Base-by-base conservation (phyloP, 2,113 vertebrate species). In the Trematomus loennbergii region DNA sequence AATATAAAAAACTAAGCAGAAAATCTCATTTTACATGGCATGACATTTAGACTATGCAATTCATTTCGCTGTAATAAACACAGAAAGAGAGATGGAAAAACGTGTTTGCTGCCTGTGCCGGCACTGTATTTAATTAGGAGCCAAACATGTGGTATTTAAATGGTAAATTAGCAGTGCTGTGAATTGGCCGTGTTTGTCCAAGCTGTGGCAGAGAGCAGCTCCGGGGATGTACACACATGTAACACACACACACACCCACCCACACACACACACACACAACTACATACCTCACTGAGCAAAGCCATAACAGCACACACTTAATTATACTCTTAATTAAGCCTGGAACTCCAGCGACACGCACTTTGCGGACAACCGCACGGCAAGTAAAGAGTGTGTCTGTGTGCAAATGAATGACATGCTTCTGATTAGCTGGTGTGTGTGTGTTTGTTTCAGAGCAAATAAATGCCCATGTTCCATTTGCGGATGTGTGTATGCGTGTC, bases 321-420 rank as follows among this genome's bases (percentile, higher is more conserved):
- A 91, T 92, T 91, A 91, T 89, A 20, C 79, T 87, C 84, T 88
- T 91, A 91, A 91, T 91, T 94, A 91, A 84, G 81, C 66, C 80
- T 49, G 75, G 68, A 83, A 85, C 79, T 84, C 82, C 72, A 82
- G 72, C 65, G 64, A 75, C 79, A 57, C 45, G 9, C 50, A 70
- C 57, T 46, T 40, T 4, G 36, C 10, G 15, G 75, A 64, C 50
- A 67, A 77, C 60, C 9, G 33, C 78, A 60, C 29, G 29, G 22
- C 11, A 57, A 48, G 55, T 79, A 40, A 20, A 64, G 54, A 18
- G 64, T 15, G 25, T 12, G 61, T 65, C 20, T 59, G 45, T 66
- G 68, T 66, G 25, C 22, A 72, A 80, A 84, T 85, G 48, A 81
- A 79, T 71, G 33, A 5, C 52, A 70, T 65, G 73, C 60, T 60